Percentiles rank a stretch among this genome's conserved stretches.
Evolutionary conservation across 2,888 invertebrate species (phyloP).

Genomic region (Harpalus rufipes): DNA sequence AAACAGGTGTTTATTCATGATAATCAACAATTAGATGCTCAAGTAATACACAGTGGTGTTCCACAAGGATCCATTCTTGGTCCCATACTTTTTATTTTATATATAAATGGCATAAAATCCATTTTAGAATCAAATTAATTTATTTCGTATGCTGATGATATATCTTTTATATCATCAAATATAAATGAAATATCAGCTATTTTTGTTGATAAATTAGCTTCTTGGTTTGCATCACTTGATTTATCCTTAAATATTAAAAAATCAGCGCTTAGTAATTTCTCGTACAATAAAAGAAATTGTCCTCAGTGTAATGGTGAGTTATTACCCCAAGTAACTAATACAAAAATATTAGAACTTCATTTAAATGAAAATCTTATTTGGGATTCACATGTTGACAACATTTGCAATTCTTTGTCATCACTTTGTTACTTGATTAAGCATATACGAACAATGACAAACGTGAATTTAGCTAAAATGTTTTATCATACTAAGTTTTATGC

Average conservation of each 20-base stretch:
- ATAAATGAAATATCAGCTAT: conserved; percentile 16
- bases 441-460: background rate
- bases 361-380: background rate
- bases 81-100: conserved; percentile 13
- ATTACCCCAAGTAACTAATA: no score
- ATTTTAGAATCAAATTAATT: background rate
- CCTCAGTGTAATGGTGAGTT: no score
- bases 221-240: conserved; percentile 8
- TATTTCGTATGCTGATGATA: conserved; percentile 3
- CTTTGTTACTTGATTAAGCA: conserved; percentile 5
- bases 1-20: conserved; percentile 11
- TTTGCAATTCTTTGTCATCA: background rate
- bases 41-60: background rate
- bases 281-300: background rate
- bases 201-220: background rate
- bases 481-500: conserved; percentile 23
- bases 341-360: no score
- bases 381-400: background rate
- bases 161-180: conserved; percentile 2
- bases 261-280: background rate
- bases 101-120: background rate
- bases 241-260: conserved; percentile 14
- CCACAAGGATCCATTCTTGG: background rate
- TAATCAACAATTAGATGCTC: conserved; percentile 9
- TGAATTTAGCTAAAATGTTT: conserved; percentile 7